Base-by-base conservation (phyloP, 1,140 invertebrate species). In the Drosophila varians region DNA sequence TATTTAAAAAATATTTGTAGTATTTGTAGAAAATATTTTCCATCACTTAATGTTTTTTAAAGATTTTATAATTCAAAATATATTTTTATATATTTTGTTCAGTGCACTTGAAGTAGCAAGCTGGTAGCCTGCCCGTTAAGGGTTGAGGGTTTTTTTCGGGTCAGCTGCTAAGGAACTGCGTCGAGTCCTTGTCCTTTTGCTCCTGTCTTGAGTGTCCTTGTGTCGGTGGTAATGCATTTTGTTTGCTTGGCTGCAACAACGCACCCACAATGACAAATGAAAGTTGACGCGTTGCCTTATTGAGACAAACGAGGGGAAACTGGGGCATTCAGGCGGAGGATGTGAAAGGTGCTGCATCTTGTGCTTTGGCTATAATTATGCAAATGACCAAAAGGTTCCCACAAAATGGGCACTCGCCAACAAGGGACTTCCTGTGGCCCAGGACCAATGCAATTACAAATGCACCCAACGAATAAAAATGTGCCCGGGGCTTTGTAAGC, bases 221-320 rank as follows among this genome's bases (percentile, higher is more conserved):
- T 43, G 46, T 57, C 54, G 60, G 66, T 51, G 55, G 68, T 87
- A 86, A 86, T 86, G 77, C 82, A 87, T 86, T 87, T 86, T 82
- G 77, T 87, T 87, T 87, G 82, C 77, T 82, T 77, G 54, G 49
- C 51, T 74, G 60, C 58, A 55, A 34, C 51, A 40, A 28, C 60
- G 55, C 57, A 61, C 74, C 58, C 55, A 66, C 82, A 84, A 74
- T 77, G 77, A 82, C 74, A 87, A 87, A 87, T 87, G 82, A 87
- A 82, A 77, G 83, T 69, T 88, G 82, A 87, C 77, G 69, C 65
- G 26, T 16, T 42, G 42, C 23, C 70, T 87, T 65, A 86, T 86
- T 87, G 73, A 86, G 82, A 87, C 76, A 87, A 74, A 74, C 53
- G 61, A 66, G 62, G 53, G 25, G 58, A 18, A 14, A 31, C 9